Conservation (phyloP, 2,888 invertebrate species). For the Pecten maximus region DNA sequence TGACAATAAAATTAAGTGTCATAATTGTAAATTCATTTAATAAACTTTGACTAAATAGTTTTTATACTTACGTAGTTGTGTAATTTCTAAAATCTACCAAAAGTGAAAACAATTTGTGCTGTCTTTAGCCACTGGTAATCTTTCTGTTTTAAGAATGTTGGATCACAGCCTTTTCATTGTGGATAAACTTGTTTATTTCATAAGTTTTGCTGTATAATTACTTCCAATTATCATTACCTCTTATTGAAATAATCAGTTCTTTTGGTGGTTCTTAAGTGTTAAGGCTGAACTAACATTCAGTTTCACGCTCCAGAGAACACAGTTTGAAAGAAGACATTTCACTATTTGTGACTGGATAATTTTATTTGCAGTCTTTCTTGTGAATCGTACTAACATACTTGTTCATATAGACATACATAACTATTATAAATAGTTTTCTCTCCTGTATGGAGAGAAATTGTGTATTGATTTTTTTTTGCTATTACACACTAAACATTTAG, state of each 20-base stretch:
- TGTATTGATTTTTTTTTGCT: neutral
- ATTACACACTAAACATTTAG: neutral
- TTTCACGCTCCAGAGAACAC: neutral
- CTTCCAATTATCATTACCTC: too few relatives aligned
- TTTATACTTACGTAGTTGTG: neutral
- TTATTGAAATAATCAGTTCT: too few relatives aligned
- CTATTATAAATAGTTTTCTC: neutral
- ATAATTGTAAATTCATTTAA: neutral
- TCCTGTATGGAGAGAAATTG: neutral
- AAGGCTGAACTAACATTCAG: neutral
- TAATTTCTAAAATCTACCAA: too few relatives aligned
- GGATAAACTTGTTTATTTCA: neutral
- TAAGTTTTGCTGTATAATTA: neutral
- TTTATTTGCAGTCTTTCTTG: neutral
- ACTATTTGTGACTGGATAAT: neutral
- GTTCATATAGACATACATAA: neutral
- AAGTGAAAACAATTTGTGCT: too few relatives aligned
- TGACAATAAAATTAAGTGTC: neutral
- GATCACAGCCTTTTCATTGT: neutral
- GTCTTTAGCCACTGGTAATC: neutral
- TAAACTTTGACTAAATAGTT: neutral
- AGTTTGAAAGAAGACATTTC: neutral
- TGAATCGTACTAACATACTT: neutral
- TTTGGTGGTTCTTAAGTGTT: too few relatives aligned
- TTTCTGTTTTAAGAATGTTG: neutral